Conservation (phyloP, 1,140 invertebrate species). For the Platyscapa corneri region DNA sequence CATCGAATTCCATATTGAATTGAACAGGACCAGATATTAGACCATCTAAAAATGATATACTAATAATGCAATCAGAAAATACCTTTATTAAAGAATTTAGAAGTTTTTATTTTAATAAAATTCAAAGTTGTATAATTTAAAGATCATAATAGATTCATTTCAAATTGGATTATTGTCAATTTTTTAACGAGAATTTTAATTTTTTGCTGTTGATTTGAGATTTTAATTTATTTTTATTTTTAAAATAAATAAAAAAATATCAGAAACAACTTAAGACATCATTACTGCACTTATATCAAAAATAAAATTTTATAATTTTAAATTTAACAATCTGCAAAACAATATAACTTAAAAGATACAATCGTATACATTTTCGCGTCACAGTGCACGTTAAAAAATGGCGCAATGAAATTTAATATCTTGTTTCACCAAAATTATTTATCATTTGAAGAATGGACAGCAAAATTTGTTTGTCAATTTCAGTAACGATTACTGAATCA, state of each 20-base stretch:
- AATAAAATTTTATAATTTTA: too few species aligned
- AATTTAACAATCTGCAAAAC: not conserved
- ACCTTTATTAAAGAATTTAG: not conserved
- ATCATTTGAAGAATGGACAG: not conserved
- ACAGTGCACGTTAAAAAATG: not conserved
- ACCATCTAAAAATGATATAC: not conserved
- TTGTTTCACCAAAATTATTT: constrained; percentile 3
- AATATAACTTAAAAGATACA: not conserved
- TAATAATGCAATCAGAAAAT: not conserved
- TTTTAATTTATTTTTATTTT: too few species aligned
- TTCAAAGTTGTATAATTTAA: too few species aligned
- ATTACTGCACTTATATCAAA: too few species aligned
- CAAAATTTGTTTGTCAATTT: not conserved
- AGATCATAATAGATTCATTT: too few species aligned
- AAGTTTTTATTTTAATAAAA: too few species aligned
- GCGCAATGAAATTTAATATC: not conserved
- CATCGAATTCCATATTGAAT: not conserved
- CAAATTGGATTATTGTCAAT: too few species aligned
- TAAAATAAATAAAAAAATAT: too few species aligned
- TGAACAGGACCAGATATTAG: not conserved
- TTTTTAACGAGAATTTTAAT: too few species aligned
- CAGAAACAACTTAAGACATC: too few species aligned
- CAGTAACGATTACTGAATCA: too few species aligned
- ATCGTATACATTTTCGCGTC: not conserved
- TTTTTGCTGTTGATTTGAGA: too few species aligned